Evolutionary conservation across 1,140 invertebrate species (phyloP), one percentile per base, ranked within the genome.

Genomic region (Leucophenga varia): DNA sequence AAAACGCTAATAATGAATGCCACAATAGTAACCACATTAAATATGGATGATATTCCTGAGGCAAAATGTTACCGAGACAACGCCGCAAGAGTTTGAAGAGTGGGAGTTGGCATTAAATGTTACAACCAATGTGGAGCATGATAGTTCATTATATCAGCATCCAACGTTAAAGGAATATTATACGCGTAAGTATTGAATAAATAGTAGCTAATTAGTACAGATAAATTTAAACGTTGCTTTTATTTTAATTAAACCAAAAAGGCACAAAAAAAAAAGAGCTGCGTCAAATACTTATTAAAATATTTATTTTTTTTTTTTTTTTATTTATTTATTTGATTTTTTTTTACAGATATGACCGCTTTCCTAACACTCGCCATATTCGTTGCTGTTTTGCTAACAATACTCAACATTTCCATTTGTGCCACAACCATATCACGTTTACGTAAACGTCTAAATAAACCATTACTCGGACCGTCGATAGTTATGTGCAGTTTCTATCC

Each of bases 401-500:
- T 73, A 48, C 61, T 73, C 16, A 73, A 71, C 55, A 63, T 70
- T 46, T 52, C 54, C 52, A 73, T 73, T 34, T 73, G 53, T 28
- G 13, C 50, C 12, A 60, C 58, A 9, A 73, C 70, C 1, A 53
- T 57, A 3, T 54, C 61, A 3, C 54, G 61, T 18, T 14, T 73
- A 38, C 41, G 59, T 22, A 58, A 59, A 1, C 60, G 70, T 42
- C 46, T 73, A 1, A 52, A 52, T 25, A 55, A 53, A 16, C 50
- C 55, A 3, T 52, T 63, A 10, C 34, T 54, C 8, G 22, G 17
- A 3, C 65, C 61, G 5, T 69, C 70, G 2, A 64, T 71, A 28
- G 21, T 55, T 2, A 55, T 74, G 53, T 63, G 64, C 32, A 63
- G 54, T 2, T 14, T 73, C 5, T 74, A 74, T 55, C 71, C 71